phyloP scores from a whole-genome alignment of 2,113 vertebrate genomes.

The Ciconia stormi region DNA sequence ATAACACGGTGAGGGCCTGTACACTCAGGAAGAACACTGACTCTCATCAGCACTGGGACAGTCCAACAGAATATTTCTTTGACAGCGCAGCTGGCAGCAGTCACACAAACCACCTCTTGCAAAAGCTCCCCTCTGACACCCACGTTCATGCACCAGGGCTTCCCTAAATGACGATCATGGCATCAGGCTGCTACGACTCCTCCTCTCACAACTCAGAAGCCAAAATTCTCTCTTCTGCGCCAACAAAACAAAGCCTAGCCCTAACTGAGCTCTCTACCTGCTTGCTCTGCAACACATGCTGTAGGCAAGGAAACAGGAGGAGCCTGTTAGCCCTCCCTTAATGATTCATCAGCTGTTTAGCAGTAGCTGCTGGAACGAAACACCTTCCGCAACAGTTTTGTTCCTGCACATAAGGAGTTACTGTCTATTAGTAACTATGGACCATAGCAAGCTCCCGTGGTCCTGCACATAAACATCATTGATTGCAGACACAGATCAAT shows the following conservation, averaged over 20 bases:
- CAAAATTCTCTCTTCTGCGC: background rate
- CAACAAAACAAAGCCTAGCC: background rate
- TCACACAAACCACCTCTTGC: background rate
- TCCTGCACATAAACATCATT: background rate
- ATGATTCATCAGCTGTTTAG: background rate
- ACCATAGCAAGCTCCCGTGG: background rate
- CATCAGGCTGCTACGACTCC: background rate
- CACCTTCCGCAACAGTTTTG: background rate
- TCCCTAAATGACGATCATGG: accelerated
- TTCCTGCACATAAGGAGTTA: background rate
- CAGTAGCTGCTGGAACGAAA: background rate
- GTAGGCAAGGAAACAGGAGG: background rate
- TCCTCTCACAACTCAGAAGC: background rate
- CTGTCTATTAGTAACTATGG: background rate
- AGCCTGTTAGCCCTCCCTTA: background rate
- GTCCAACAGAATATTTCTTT: background rate
- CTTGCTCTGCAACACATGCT: background rate
- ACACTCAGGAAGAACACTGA: background rate
- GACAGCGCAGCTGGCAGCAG: background rate
- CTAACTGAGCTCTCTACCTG: background rate
- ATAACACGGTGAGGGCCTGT: accelerated
- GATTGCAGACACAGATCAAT: background rate
- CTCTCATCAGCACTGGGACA: background rate
- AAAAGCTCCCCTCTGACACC: background rate
- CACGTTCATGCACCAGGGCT: accelerated